phyloP scores from a whole-genome alignment of 1,140 invertebrate genomes.

The Calephelis nemesis region DNA sequence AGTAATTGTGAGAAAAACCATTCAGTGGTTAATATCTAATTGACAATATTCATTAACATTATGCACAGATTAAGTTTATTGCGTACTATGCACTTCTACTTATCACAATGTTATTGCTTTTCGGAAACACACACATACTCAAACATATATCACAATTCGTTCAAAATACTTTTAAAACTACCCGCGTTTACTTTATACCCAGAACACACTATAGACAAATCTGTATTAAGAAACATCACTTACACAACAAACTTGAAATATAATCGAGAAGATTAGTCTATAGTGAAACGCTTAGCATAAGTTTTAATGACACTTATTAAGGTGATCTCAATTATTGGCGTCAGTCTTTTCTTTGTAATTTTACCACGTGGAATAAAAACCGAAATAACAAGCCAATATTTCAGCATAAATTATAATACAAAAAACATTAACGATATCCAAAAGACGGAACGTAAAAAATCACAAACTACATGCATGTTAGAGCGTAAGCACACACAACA shows the following conservation, averaged over 20 bases:
- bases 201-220: conserved; percentile 13
- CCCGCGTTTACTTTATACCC: conserved; percentile 27
- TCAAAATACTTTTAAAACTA: conserved; percentile 29
- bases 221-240: neutral
- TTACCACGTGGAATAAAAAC: conserved; percentile 8
- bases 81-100: conserved; percentile 61
- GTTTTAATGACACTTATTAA: conserved; percentile 1
- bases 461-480: conserved; percentile 77
- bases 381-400: conserved; percentile 52
- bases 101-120: conserved; percentile 78
- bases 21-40: conserved; percentile 48
- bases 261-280: conserved; percentile 2
- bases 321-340: conserved; percentile 12
- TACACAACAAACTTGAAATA: neutral
- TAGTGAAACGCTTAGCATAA: conserved; percentile 12
- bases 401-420: conserved; percentile 75
- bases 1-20: conserved; percentile 9
- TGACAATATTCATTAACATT: conserved; percentile 61
- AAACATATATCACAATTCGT: conserved; percentile 70
- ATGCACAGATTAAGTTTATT: conserved; percentile 49
- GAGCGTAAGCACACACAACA: conserved; percentile 76
- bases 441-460: conserved; percentile 52
- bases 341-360: conserved; percentile 17
- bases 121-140: conserved; percentile 65
- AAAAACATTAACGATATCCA: conserved; percentile 29